Evolutionary conservation across 2,113 vertebrate species (phyloP).

Genomic region (Calidris pugnax): DNA sequence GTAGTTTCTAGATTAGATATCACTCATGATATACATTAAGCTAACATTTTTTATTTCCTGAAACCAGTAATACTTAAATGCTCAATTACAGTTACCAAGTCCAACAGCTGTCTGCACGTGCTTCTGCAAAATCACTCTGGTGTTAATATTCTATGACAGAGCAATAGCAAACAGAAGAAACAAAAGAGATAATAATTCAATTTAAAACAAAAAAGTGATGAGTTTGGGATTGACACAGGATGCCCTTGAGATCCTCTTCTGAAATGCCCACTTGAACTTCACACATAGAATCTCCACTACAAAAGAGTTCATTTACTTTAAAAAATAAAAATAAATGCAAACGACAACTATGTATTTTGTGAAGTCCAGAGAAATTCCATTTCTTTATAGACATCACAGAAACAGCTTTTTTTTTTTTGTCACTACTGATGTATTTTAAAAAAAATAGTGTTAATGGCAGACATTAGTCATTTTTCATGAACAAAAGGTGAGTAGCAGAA

Average conservation of each 20-base stretch:
- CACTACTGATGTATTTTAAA: neutral
- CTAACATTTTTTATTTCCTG: slow-evolving; percentile 11
- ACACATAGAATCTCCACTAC: neutral
- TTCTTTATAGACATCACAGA: slow-evolving; percentile 20
- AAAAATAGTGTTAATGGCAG: neutral
- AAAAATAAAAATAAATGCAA: slow-evolving; percentile 1
- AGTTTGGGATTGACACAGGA: slow-evolving; percentile 21
- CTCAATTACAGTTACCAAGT: neutral
- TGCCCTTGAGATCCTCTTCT: neutral
- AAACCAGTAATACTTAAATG: neutral
- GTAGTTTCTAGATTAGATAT: slow-evolving; percentile 63
- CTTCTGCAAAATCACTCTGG: slow-evolving; percentile 21
- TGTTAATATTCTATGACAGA: neutral
- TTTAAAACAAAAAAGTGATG: neutral
- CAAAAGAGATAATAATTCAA: slow-evolving; percentile 23
- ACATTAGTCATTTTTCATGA: slow-evolving; percentile 27
- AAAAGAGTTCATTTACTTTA: neutral
- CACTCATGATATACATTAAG: slow-evolving; percentile 67
- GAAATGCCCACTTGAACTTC: neutral
- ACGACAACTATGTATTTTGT: neutral
- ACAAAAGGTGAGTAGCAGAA: slow-evolving; percentile 27
- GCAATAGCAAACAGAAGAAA: slow-evolving; percentile 38
- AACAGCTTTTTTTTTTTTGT: neutral
- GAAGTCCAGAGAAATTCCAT: neutral
- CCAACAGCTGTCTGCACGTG: neutral